These are phyloP conservation scores for Oncorhynchus tshawytscha DNA, from an alignment of 2,113 vertebrate species.

Conservation along the genomic window DNA sequence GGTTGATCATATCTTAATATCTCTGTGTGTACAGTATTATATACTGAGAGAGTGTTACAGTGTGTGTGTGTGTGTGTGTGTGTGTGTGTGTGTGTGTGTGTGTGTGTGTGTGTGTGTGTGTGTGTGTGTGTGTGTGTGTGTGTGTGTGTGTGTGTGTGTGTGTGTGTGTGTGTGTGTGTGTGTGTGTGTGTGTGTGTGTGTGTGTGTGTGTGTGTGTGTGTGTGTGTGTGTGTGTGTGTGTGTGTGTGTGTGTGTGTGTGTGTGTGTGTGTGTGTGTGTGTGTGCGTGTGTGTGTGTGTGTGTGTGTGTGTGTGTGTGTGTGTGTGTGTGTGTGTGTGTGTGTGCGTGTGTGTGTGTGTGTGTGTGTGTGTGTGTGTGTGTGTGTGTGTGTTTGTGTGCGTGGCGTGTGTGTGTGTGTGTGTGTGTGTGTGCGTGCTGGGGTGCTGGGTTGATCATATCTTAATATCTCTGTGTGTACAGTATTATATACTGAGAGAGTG, in stretches of 20 bases:
- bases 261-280: slow-evolving; percentile 25
- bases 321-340: slow-evolving; percentile 34
- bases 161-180: slow-evolving; percentile 25
- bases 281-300: slow-evolving; percentile 24
- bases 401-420: slow-evolving; percentile 35
- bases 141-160: slow-evolving; percentile 25
- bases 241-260: slow-evolving; percentile 26
- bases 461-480: slow-evolving; percentile 69
- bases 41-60: slow-evolving; percentile 69
- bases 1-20: slow-evolving; percentile 74
- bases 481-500: slow-evolving; percentile 67
- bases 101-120: slow-evolving; percentile 32
- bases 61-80: slow-evolving; percentile 35
- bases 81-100: slow-evolving; percentile 34
- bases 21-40: slow-evolving; percentile 64
- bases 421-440: slow-evolving; percentile 35
- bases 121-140: slow-evolving; percentile 26
- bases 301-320: slow-evolving; percentile 28
- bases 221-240: slow-evolving; percentile 32
- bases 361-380: slow-evolving; percentile 34
- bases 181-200: slow-evolving; percentile 28
- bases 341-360: slow-evolving; percentile 19
- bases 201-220: slow-evolving; percentile 34
- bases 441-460: slow-evolving; percentile 71
- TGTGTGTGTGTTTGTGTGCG: no score